Percentiles rank a stretch among this genome's conserved stretches.
phyloP scores from a whole-genome alignment of 2,888 invertebrate genomes.

The Geotrupes spiniger region DNA sequence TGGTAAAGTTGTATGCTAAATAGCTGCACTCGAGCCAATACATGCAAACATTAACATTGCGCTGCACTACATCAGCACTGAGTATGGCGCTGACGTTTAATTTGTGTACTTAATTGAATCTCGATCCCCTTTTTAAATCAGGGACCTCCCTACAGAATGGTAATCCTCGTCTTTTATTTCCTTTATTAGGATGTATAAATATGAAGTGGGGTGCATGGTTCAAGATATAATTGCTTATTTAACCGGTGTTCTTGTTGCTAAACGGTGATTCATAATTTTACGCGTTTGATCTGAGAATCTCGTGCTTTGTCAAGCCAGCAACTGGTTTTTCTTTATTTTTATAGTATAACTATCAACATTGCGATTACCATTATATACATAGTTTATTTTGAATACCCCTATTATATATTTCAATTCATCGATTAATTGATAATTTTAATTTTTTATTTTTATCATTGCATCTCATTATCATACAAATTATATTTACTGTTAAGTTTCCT shows the following conservation, averaged over 20 bases:
- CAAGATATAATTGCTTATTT: constrained; percentile 7
- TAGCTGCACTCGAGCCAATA: constrained; percentile 25
- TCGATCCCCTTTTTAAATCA: constrained; percentile 42
- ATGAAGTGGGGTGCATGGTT: constrained; percentile 35
- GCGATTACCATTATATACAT: no score
- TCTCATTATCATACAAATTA: no score
- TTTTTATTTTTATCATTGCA: no score
- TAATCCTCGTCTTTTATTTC: constrained; percentile 46
- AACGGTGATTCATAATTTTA: constrained; percentile 5
- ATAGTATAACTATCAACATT: no score
- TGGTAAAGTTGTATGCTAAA: constrained; percentile 25
- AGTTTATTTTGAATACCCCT: no score
- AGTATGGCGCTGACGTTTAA: constrained; percentile 47
- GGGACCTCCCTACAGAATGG: constrained; percentile 42
- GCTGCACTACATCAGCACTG: constrained; percentile 39
- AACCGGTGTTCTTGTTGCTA: constrained; percentile 3
- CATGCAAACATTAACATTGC: constrained; percentile 31
- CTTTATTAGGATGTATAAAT: constrained; percentile 46
- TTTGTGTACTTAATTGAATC: constrained; percentile 48
- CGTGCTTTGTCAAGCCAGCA: background rate
- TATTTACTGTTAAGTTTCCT: no score
- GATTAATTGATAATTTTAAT: no score
- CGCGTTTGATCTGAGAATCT: background rate
- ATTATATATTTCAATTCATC: no score
- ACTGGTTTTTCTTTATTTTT: background rate